Evolutionary conservation across 2,113 vertebrate genomes (phyloP).

Genomic region (Eurystomus gularis): DNA sequence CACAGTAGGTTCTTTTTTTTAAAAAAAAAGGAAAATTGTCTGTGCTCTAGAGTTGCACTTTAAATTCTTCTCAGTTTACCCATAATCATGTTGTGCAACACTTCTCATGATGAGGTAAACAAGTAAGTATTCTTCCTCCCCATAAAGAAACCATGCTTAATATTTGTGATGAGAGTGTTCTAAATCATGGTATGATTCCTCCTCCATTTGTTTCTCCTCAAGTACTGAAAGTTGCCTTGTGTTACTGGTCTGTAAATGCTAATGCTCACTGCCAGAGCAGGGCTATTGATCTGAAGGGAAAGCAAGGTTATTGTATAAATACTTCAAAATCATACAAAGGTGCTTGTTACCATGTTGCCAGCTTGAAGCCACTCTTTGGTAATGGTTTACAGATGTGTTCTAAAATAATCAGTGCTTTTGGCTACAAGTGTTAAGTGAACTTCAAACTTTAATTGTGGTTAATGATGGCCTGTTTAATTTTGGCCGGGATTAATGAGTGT

Average conservation of each 20-base stretch:
- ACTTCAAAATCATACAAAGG: background rate
- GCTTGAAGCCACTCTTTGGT: background rate
- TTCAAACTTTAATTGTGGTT: background rate
- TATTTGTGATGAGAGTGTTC: background rate
- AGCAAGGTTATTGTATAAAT: background rate
- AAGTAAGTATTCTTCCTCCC: background rate
- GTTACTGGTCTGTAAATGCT: background rate
- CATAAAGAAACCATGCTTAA: background rate
- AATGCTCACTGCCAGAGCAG: background rate
- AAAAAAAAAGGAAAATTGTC: background rate
- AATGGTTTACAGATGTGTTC: background rate
- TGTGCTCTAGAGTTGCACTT: background rate
- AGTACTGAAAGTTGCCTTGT: background rate
- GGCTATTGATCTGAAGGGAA: background rate
- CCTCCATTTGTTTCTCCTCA: background rate
- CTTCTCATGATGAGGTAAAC: background rate
- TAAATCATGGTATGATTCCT: background rate
- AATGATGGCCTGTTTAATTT: background rate
- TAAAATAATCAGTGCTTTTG: background rate
- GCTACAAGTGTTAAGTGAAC: background rate
- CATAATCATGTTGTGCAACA: fast-evolving
- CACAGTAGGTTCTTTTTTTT: fast-evolving
- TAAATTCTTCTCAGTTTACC: background rate
- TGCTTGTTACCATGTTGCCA: background rate
- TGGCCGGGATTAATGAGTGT: background rate